Conservation (phyloP, 2,113 vertebrate species). For the Onychostoma macrolepis region DNA sequence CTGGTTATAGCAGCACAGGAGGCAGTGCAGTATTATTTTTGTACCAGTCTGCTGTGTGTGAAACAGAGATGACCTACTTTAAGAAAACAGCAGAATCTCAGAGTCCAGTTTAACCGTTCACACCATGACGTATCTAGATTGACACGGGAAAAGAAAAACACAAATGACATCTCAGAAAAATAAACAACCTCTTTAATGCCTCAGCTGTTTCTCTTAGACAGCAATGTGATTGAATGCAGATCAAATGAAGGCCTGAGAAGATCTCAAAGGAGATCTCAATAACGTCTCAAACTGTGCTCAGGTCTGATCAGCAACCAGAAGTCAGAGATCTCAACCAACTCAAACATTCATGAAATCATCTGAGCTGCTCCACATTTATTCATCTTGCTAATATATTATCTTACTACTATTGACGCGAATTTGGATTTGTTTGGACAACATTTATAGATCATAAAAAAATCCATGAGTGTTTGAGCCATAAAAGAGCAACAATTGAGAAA, state of each 20-base stretch:
- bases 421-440: too few species aligned
- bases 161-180: not conserved
- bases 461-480: not conserved
- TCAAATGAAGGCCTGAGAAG: not conserved
- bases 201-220: too few species aligned
- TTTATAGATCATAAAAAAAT: not conserved
- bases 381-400: too few species aligned
- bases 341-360: too few species aligned
- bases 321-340: too few species aligned
- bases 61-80: slow-evolving; percentile 34
- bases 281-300: not conserved
- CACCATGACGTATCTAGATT: not conserved
- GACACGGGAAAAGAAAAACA: not conserved
- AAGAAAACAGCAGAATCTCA: slow-evolving; percentile 22
- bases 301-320: too few species aligned
- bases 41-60: not conserved
- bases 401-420: too few species aligned
- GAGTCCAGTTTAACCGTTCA: not conserved
- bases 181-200: too few species aligned
- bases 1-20: not conserved
- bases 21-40: slow-evolving; percentile 26
- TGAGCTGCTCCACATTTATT: too few species aligned
- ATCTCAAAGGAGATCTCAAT: not conserved
- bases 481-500: not conserved
- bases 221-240: too few species aligned